Percentiles rank a stretch among this genome's conserved stretches.
phyloP scores from a whole-genome alignment of 2,888 invertebrate species.

The Eumerus sabulonum region DNA sequence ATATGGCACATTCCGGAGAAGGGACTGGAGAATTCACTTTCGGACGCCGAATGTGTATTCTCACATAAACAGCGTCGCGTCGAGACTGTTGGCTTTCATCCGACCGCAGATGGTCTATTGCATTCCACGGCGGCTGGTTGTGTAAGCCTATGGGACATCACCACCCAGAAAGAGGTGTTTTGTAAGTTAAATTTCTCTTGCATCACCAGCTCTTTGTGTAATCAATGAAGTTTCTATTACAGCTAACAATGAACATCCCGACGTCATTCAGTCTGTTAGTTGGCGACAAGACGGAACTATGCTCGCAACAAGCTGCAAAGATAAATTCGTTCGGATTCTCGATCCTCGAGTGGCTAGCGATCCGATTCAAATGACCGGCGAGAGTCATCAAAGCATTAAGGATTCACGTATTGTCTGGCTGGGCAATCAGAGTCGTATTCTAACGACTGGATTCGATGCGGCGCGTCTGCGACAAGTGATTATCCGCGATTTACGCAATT shows the following conservation, averaged over 20 bases:
- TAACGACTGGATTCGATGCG: conserved; percentile 95
- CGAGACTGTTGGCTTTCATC: conserved; percentile 95
- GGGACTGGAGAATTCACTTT: conserved; percentile 87
- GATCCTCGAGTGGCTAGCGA: conserved; percentile 86
- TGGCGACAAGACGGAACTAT: conserved; percentile 92
- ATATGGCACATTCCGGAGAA: conserved; percentile 93
- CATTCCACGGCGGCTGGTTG: conserved; percentile 91
- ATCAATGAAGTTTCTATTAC: conserved; percentile 33
- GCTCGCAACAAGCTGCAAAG: conserved; percentile 93
- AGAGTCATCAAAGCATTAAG: conserved; percentile 93
- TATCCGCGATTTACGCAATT: conserved; percentile 91
- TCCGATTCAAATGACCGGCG: conserved; percentile 82
- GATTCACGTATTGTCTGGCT: conserved; percentile 95
- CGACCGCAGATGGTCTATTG: conserved; percentile 92
- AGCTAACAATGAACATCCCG: conserved; percentile 88
- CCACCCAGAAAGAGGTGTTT: conserved; percentile 89
- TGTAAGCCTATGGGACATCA: conserved; percentile 92
- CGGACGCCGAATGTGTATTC: conserved; percentile 89
- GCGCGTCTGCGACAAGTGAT: conserved; percentile 92
- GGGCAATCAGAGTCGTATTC: conserved; percentile 88
- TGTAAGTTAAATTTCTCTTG: conserved; percentile 79
- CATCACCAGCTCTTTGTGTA: not conserved
- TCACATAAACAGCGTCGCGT: conserved; percentile 91
- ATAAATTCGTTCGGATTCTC: conserved; percentile 91
- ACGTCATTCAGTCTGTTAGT: conserved; percentile 92